Conservation (phyloP, 2,797 vertebrate species). For the Amblyraja radiata region DNA sequence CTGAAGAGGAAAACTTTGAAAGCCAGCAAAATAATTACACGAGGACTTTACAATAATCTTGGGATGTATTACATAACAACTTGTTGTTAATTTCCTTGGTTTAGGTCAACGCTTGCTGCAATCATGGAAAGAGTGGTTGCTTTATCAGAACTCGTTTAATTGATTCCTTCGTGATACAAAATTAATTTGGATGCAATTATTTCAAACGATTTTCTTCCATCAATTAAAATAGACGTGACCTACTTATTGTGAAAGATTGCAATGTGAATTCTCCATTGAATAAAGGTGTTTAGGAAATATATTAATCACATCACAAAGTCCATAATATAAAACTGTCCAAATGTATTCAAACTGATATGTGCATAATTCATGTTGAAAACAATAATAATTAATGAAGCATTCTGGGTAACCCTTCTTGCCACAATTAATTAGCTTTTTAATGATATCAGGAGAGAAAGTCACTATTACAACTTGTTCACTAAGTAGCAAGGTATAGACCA, state of each 20-base stretch:
- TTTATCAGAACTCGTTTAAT: neutral
- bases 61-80: neutral
- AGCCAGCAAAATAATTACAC: neutral
- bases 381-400: slow-evolving; percentile 19
- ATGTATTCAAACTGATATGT: neutral
- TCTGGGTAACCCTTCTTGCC: neutral
- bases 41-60: neutral
- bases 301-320: neutral
- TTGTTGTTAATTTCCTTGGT: neutral
- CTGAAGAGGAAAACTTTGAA: neutral
- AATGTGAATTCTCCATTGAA: neutral
- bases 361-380: slow-evolving; percentile 4
- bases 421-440: neutral
- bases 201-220: neutral
- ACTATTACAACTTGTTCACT: neutral
- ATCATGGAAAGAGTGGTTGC: neutral
- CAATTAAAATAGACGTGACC: neutral
- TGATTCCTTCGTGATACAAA: neutral
- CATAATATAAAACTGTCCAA: neutral
- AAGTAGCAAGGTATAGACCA: neutral
- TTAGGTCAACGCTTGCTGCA: neutral
- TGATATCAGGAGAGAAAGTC: neutral
- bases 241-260: neutral
- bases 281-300: neutral
- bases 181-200: neutral